Evolutionary conservation across 2,888 invertebrate species (phyloP).

Genomic region (Orchestes rusci): DNA sequence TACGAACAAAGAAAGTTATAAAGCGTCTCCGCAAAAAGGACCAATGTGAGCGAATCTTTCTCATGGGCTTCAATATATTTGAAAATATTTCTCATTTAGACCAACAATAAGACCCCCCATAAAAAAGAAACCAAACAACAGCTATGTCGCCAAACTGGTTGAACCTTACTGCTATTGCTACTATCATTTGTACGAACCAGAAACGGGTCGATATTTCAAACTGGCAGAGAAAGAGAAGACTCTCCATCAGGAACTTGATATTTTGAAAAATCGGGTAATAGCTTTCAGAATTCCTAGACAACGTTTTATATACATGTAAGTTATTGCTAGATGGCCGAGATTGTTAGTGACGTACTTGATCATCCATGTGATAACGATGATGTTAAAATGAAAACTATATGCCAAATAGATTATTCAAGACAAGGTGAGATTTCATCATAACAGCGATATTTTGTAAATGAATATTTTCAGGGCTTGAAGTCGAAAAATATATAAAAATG

Average conservation of each 20-base stretch:
- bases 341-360: slow-evolving; percentile 56
- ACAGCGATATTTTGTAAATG: background rate
- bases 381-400: slow-evolving; percentile 56
- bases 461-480: slow-evolving; percentile 44
- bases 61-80: too few relatives aligned
- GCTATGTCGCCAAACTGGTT: slow-evolving; percentile 48
- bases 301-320: background rate
- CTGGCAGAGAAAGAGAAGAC: slow-evolving; percentile 54
- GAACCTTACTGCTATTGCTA: slow-evolving; percentile 61
- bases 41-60: too few relatives aligned
- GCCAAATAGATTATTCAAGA: slow-evolving; percentile 54
- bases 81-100: too few relatives aligned
- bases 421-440: slow-evolving; percentile 49
- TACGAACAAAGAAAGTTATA: slow-evolving; percentile 56
- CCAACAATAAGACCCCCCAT: slow-evolving; percentile 55
- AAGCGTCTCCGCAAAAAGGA: too few relatives aligned
- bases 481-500: slow-evolving; percentile 49
- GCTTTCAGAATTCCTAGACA: background rate
- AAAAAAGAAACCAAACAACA: slow-evolving; percentile 44
- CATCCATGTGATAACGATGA: slow-evolving; percentile 57
- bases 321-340: slow-evolving; percentile 50
- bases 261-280: slow-evolving; percentile 40
- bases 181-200: slow-evolving; percentile 53
- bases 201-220: slow-evolving; percentile 55
- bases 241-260: slow-evolving; percentile 50